Evolutionary conservation across 1,140 invertebrate genomes (phyloP), one percentile per base, ranked within the genome.

Genomic region (Hermatobates lingyangjiaoensis): DNA sequence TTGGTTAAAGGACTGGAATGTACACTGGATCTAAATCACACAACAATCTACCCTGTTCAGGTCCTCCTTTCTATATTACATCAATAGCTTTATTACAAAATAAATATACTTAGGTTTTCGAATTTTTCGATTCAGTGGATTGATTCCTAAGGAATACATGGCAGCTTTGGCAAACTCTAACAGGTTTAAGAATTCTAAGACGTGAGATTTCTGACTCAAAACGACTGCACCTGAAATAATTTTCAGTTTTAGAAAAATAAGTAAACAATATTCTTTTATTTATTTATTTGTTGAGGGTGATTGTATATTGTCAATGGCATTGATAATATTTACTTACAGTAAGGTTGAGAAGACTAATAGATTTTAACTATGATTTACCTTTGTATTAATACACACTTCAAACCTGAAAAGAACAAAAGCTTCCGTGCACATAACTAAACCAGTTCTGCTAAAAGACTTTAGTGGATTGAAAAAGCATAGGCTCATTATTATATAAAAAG

Each of bases 181-280:
- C 89, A 18, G 88, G 88, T 48, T 90, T 88, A 46, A 89, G 65
- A 58, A 94, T 94, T 34, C 88, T 76, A 51, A 95, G 70, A 38
- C 88, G 76, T 1, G 83, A 82, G 56, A 96, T 94, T 69, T 93
- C 89, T 47, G 89, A 92, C 67, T 94, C 89, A 71, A 90, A 95
- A 56, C 83, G 76, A 63, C 87, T 92, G 69, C 91, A 95, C 62
- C 79, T 81, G 62, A 38, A 62, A 56, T 55, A 55, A 4, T 45
- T 27, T 46, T 46, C 1, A 27, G 10, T 46, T 21, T 3, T 3
- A 21, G 26, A n/a, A 56, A 52, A 55, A 39, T 52, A 50, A 21
- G 10, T 54, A 20, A 54, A n/a, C 34, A 26, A 46, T 44, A 52
- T 34, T 54, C 25, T 2, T 27, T 39, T 42, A 48, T 27, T 21